Conservation (phyloP, 2,797 vertebrate genomes). For the Champsocephalus gunnari region DNA sequence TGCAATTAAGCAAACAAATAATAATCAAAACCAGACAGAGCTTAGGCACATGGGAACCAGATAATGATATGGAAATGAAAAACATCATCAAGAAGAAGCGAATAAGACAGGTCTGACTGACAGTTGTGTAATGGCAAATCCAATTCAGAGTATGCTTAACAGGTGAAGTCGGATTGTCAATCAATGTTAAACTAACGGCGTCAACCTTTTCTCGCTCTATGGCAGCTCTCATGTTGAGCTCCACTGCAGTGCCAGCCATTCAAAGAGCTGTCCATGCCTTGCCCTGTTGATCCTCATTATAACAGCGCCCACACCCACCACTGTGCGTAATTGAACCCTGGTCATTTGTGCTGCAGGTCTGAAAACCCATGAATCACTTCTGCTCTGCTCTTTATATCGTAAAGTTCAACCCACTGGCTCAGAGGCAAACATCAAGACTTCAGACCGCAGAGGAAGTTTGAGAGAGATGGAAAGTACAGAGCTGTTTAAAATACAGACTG, state of each 20-base stretch:
- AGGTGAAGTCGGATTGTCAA: slow-evolving; percentile 23
- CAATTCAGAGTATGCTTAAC: slow-evolving; percentile 8
- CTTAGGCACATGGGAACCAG: background rate
- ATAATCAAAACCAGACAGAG: slow-evolving; percentile 30
- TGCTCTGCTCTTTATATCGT: slow-evolving; percentile 39
- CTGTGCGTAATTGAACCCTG: slow-evolving; percentile 47
- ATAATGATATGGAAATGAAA: slow-evolving; percentile 26
- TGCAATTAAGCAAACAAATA: slow-evolving; percentile 50
- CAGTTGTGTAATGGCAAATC: slow-evolving; percentile 23
- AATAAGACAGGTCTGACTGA: slow-evolving; percentile 37
- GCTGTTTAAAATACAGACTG: background rate
- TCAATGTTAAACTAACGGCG: slow-evolving; percentile 12
- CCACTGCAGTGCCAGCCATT: slow-evolving; percentile 7
- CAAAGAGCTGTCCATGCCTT: slow-evolving; percentile 30
- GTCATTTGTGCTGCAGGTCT: slow-evolving; percentile 47
- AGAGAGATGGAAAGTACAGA: background rate
- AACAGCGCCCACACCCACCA: slow-evolving; percentile 36
- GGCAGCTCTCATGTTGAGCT: slow-evolving; percentile 17
- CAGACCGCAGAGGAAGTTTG: slow-evolving; percentile 4
- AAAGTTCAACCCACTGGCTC: slow-evolving; percentile 43
- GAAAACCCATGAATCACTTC: slow-evolving; percentile 55
- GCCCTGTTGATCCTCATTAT: slow-evolving; percentile 69
- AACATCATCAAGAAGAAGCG: slow-evolving; percentile 1
- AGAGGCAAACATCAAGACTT: slow-evolving; percentile 30
- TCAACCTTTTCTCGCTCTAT: background rate